phyloP scores from a whole-genome alignment of 1,140 invertebrate species.

The Brachionus rotundiformis region DNA sequence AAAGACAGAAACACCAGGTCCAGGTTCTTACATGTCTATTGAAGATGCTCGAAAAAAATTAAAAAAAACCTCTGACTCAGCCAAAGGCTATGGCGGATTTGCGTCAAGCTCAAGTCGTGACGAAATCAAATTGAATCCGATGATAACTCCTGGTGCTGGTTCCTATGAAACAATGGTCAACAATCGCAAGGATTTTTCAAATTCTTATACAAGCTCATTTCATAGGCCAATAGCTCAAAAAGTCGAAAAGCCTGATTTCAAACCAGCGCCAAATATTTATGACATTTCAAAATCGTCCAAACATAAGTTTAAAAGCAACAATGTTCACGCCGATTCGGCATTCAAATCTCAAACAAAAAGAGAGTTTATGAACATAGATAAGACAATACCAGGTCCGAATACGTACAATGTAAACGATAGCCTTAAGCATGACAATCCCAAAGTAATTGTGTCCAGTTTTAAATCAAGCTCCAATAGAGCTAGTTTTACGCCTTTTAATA shows the following conservation, averaged over 20 bases:
- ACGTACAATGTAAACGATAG: constrained; percentile 38
- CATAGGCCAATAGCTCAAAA: constrained; percentile 47
- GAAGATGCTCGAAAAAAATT: constrained; percentile 11
- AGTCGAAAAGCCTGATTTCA: not conserved
- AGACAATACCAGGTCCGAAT: constrained; percentile 25
- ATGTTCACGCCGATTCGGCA: constrained; percentile 33
- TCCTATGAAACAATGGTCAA: not conserved
- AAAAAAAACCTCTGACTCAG: constrained; percentile 47
- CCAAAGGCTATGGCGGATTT: constrained; percentile 47
- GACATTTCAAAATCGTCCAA: constrained; percentile 1
- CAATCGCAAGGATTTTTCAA: constrained; percentile 11
- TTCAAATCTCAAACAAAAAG: constrained; percentile 51
- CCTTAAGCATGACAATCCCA: not conserved
- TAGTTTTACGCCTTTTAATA: constrained; percentile 17
- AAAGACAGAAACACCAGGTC: constrained; percentile 34
- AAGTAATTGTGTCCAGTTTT: constrained; percentile 26
- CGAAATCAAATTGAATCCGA: constrained; percentile 5
- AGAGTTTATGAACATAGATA: constrained; percentile 20
- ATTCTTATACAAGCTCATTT: constrained; percentile 34
- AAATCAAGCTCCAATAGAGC: constrained; percentile 10
- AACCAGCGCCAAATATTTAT: constrained; percentile 40
- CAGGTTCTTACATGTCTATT: constrained; percentile 10
- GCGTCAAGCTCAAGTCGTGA: constrained; percentile 35
- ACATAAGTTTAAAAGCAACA: constrained; percentile 46
- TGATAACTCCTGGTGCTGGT: constrained; percentile 40